phyloP scores from a whole-genome alignment of 2,888 invertebrate species.

The Pollenia griseotomentosa region DNA sequence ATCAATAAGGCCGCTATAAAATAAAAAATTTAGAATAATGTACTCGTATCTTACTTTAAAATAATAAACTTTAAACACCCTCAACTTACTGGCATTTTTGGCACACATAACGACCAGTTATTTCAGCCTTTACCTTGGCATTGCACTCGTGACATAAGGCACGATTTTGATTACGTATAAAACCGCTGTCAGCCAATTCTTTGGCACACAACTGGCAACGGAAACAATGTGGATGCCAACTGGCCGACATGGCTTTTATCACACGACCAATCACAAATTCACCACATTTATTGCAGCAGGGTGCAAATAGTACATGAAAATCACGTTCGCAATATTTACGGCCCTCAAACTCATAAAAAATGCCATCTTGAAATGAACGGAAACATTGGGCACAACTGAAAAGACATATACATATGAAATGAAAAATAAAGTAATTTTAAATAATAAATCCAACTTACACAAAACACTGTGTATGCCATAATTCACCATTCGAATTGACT shows the following conservation, averaged over 20 bases:
- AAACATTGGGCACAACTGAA: slow-evolving; percentile 98
- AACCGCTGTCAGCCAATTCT: slow-evolving; percentile 97
- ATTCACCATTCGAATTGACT: slow-evolving; percentile 98
- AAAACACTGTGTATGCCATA: slow-evolving; percentile 99
- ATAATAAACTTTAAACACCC: neutral
- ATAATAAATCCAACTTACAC: slow-evolving; percentile 90
- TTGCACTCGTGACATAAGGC: slow-evolving; percentile 98
- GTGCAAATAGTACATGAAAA: slow-evolving; percentile 98
- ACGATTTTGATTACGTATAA: slow-evolving; percentile 94
- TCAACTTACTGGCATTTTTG: slow-evolving; percentile 98
- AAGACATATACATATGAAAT: neutral
- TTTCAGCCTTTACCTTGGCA: slow-evolving; percentile 97
- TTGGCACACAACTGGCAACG: slow-evolving; percentile 96
- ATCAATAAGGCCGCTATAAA: slow-evolving; percentile 92
- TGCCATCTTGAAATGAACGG: slow-evolving; percentile 97
- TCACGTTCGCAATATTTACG: slow-evolving; percentile 99
- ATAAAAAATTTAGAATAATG: neutral
- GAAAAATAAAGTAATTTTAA: neutral
- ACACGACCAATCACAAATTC: slow-evolving; percentile 99
- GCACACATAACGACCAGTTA: slow-evolving; percentile 97
- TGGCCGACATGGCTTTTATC: slow-evolving; percentile 99
- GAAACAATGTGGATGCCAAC: slow-evolving; percentile 99
- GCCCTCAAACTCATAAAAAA: slow-evolving; percentile 99
- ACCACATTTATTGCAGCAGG: slow-evolving; percentile 94
- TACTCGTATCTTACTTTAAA: too few species aligned